Conservation (phyloP, 2,797 vertebrate species). For the Valencia hispanica region DNA sequence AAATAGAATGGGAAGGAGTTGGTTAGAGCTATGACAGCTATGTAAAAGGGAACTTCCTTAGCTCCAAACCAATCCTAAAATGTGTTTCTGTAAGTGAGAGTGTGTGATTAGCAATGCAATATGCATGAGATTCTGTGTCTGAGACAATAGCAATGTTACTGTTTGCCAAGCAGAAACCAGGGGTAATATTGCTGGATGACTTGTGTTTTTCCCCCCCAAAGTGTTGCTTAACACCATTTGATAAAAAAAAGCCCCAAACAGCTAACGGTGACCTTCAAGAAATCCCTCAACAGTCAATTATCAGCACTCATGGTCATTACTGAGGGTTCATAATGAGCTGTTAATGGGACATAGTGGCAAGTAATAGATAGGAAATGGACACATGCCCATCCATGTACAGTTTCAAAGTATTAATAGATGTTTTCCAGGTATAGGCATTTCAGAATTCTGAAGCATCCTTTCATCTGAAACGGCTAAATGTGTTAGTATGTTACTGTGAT, state of each 20-base stretch:
- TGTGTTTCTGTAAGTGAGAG: background rate
- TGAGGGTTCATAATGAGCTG: slow-evolving; percentile 51
- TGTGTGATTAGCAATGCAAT: background rate
- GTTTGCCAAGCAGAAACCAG: background rate
- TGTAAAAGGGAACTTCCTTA: slow-evolving; percentile 6
- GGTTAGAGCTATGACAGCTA: slow-evolving; percentile 23
- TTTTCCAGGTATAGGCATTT: background rate
- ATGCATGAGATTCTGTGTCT: background rate
- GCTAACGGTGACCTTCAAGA: slow-evolving; percentile 24
- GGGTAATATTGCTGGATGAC: slow-evolving; percentile 2
- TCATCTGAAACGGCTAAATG: slow-evolving; percentile 35
- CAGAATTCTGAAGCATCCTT: background rate
- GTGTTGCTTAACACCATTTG: background rate
- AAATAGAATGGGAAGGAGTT: slow-evolving; percentile 35
- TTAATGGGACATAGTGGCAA: slow-evolving; percentile 44
- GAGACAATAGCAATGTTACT: background rate
- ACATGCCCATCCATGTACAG: background rate
- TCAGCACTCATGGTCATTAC: slow-evolving; percentile 18
- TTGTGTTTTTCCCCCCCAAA: background rate
- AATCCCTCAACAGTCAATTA: slow-evolving; percentile 37
- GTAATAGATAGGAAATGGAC: slow-evolving; percentile 8
- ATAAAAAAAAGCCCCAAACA: background rate
- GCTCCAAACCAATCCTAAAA: slow-evolving; percentile 5
- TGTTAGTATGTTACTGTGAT: slow-evolving; percentile 44
- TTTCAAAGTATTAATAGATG: background rate